These are phyloP conservation scores for Agapornis canus DNA, from an alignment of 2,797 vertebrate genomes.

Conservation along the genomic window DNA sequence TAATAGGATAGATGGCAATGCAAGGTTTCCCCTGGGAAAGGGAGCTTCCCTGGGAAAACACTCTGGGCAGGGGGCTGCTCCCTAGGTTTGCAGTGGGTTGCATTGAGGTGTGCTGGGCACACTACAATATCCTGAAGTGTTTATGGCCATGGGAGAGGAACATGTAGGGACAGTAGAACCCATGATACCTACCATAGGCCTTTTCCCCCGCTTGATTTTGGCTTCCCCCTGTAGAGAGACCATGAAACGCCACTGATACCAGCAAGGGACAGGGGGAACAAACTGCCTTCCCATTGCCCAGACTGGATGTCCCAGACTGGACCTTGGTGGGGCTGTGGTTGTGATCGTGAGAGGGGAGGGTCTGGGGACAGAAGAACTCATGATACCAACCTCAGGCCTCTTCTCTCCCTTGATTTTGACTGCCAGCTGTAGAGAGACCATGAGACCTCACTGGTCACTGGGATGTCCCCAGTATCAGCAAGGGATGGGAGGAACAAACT, in stretches of 20 bases:
- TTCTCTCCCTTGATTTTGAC: rapidly evolving
- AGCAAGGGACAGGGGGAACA: too few relatives aligned
- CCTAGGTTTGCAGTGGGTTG: neutral
- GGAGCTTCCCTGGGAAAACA: neutral
- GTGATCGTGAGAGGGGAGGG: neutral
- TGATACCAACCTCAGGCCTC: neutral
- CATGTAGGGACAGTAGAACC: neutral
- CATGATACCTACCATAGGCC: neutral
- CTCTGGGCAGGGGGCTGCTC: neutral
- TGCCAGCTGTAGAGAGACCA: rapidly evolving
- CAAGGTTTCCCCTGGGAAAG: neutral
- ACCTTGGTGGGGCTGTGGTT: neutral
- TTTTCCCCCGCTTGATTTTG: too few relatives aligned
- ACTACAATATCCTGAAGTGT: too few relatives aligned
- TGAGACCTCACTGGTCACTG: too few relatives aligned
- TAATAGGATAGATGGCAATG: neutral
- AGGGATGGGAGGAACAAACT: too few relatives aligned
- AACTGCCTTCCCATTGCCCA: too few relatives aligned
- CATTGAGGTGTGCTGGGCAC: neutral
- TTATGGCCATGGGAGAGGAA: neutral
- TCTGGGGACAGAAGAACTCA: neutral
- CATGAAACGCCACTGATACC: too few relatives aligned
- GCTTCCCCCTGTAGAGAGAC: too few relatives aligned
- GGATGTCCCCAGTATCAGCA: too few relatives aligned
- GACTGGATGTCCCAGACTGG: too few relatives aligned